Evolutionary conservation across 1,140 invertebrate species (phyloP).

Genomic region (Bombus impatiens): DNA sequence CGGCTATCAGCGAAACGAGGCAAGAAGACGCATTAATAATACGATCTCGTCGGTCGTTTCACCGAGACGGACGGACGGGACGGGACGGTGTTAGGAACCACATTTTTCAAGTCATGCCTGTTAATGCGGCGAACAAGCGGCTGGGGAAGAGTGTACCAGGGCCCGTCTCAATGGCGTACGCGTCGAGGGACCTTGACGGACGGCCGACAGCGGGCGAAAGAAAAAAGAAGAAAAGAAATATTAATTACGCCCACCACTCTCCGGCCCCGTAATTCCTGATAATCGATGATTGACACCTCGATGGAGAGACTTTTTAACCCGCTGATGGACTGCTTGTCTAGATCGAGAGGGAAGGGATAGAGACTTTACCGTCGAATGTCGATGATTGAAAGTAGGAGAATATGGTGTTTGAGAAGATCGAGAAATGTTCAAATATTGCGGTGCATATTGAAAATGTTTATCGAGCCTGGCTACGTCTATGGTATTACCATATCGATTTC

Average conservation of each 20-base stretch:
- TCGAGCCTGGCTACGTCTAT: too few relatives aligned
- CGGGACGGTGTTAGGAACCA: constrained; percentile 77
- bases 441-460: too few relatives aligned
- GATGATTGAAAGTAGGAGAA: not conserved
- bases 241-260: constrained; percentile 54
- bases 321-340: not conserved
- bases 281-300: constrained; percentile 38
- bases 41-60: constrained; percentile 71
- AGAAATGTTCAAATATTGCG: too few relatives aligned
- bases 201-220: not conserved
- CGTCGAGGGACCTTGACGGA: constrained; percentile 61
- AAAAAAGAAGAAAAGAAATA: constrained; percentile 51
- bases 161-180: constrained; percentile 67
- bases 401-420: not conserved
- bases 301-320: constrained; percentile 9
- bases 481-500: too few relatives aligned
- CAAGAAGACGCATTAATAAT: constrained; percentile 76
- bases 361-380: too few relatives aligned
- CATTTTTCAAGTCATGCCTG: constrained; percentile 80
- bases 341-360: not conserved
- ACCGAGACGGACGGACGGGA: constrained; percentile 62
- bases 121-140: constrained; percentile 78
- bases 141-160: not conserved
- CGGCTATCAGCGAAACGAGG: constrained; percentile 71
- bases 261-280: constrained; percentile 41